These are phyloP conservation scores for Crotophaga sulcirostris DNA, from an alignment of 2,113 vertebrate genomes.

Conservation along the genomic window DNA sequence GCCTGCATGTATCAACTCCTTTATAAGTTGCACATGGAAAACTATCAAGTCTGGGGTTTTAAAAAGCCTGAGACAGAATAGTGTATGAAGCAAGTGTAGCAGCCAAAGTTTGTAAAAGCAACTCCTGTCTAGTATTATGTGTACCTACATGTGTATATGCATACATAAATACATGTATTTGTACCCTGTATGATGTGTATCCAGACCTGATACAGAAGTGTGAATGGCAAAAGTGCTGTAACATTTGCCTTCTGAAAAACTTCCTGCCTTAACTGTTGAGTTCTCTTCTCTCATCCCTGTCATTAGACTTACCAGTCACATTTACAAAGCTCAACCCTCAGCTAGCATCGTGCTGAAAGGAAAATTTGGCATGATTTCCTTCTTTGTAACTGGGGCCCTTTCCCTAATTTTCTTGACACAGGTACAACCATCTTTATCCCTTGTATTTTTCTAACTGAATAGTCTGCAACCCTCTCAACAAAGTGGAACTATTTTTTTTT, in stretches of 20 bases:
- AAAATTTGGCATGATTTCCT: background rate
- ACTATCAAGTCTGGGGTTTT: background rate
- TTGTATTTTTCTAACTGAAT: background rate
- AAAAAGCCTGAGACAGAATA: background rate
- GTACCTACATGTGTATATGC: background rate
- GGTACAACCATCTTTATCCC: background rate
- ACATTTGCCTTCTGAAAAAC: background rate
- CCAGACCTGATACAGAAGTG: background rate
- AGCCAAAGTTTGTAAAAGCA: background rate
- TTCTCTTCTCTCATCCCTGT: background rate
- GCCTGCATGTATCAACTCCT: background rate
- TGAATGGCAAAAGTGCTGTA: background rate
- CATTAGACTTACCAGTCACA: rapidly evolving
- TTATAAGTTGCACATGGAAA: background rate
- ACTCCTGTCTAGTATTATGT: background rate
- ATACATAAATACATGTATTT: background rate
- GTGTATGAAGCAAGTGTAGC: background rate
- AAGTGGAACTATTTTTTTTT: background rate
- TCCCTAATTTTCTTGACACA: background rate
- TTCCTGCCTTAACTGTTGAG: background rate
- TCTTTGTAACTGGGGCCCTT: background rate
- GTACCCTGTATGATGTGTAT: background rate
- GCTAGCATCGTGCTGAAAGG: rapidly evolving
- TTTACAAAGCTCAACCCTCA: background rate
- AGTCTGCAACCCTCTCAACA: background rate